These are phyloP conservation scores for Brachirus orientalis DNA, from an alignment of 2,113 vertebrate genomes.

Conservation along the genomic window DNA sequence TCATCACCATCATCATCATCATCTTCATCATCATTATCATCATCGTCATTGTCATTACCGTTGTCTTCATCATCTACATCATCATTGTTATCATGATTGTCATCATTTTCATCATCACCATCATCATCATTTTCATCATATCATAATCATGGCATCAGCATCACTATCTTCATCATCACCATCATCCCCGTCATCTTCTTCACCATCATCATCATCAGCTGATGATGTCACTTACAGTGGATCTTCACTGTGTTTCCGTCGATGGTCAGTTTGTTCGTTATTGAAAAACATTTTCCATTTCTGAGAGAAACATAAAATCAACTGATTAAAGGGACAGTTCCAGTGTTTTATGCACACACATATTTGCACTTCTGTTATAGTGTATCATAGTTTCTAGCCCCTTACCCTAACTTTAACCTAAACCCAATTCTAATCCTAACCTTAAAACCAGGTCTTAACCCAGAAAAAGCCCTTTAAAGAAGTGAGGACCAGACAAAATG, in stretches of 20 bases:
- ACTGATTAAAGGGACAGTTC: neutral
- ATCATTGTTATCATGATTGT: neutral
- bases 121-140: too few species aligned
- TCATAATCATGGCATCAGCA: too few species aligned
- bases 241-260: accelerated
- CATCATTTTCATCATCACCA: too few species aligned
- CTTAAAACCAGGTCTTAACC: too few species aligned
- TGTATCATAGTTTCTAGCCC: too few species aligned
- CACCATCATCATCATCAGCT: neutral
- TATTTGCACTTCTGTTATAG: too few species aligned
- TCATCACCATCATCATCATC: neutral
- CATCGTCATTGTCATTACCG: neutral
- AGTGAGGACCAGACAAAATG: too few species aligned
- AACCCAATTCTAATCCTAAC: too few species aligned
- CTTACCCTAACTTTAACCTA: too few species aligned
- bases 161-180: too few species aligned
- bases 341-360: too few species aligned
- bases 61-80: neutral
- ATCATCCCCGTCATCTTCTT: neutral
- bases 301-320: slow-evolving; percentile 1
- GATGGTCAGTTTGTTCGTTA: accelerated
- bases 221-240: neutral
- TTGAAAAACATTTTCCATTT: neutral
- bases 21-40: neutral
- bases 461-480: too few species aligned